These are phyloP conservation scores for Diadegma fenestrale DNA, from an alignment of 2,888 invertebrate species.

Conservation along the genomic window DNA sequence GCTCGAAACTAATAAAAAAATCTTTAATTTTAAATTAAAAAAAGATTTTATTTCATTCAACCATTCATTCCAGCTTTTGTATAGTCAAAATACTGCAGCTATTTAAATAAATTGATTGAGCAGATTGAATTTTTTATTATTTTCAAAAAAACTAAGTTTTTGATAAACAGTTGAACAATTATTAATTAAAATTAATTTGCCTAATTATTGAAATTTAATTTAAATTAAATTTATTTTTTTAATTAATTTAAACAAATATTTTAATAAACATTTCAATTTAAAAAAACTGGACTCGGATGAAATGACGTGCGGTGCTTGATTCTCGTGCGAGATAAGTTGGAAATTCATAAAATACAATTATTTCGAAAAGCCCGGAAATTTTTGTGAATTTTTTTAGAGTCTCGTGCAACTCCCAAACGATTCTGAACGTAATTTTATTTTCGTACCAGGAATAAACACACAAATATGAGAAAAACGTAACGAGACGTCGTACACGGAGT, in stretches of 20 bases:
- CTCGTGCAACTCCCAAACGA: background rate
- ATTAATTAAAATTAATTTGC: no score
- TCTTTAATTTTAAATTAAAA: no score
- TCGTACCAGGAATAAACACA: background rate
- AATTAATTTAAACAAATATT: background rate
- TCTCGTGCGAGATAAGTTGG: background rate
- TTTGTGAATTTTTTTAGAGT: background rate
- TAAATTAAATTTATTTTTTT: background rate
- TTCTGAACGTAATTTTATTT: background rate
- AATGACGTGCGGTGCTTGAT: background rate
- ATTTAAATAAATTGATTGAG: no score
- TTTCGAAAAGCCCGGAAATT: background rate
- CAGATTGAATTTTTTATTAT: no score
- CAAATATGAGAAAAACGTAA: no score
- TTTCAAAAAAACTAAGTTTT: no score
- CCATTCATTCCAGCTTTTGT: no score
- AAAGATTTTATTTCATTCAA: no score
- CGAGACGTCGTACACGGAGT: background rate
- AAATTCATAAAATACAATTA: background rate
- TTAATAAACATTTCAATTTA: background rate
- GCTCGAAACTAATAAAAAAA: conserved; percentile 22
- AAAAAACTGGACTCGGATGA: no score
- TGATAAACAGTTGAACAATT: no score
- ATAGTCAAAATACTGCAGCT: no score
- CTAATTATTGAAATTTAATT: background rate